Evolutionary conservation across 2,113 vertebrate genomes (phyloP).

Genomic region (Naja naja): DNA sequence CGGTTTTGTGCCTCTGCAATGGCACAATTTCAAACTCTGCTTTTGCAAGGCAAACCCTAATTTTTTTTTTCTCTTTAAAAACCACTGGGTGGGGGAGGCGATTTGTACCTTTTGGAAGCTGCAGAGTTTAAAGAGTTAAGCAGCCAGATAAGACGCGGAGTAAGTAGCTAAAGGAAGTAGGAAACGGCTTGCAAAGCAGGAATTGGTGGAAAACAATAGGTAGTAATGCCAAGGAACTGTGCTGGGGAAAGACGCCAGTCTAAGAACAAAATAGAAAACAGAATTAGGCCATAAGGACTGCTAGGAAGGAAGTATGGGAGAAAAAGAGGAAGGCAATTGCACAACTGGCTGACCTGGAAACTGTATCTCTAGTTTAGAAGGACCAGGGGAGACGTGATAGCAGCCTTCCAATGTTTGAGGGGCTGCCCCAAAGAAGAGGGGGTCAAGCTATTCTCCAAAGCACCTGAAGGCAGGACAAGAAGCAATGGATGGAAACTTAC

Average conservation of each 20-base stretch:
- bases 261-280: background rate
- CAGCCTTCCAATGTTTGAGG: fast-evolving
- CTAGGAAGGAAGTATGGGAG: background rate
- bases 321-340: background rate
- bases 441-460: background rate
- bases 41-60: background rate
- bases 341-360: background rate
- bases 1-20: background rate
- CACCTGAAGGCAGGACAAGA: background rate
- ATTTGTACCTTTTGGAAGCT: background rate
- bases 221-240: background rate
- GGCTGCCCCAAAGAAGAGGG: background rate
- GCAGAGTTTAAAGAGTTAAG: background rate
- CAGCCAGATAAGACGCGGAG: background rate
- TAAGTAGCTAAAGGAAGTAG: background rate
- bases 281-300: background rate
- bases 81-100: background rate
- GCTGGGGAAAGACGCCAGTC: background rate
- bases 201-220: background rate
- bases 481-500: background rate
- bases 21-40: background rate
- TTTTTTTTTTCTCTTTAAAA: background rate
- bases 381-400: background rate
- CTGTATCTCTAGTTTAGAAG: background rate
- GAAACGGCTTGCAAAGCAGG: background rate